phyloP scores from a whole-genome alignment of 2,113 vertebrate genomes.

The Promerops cafer region DNA sequence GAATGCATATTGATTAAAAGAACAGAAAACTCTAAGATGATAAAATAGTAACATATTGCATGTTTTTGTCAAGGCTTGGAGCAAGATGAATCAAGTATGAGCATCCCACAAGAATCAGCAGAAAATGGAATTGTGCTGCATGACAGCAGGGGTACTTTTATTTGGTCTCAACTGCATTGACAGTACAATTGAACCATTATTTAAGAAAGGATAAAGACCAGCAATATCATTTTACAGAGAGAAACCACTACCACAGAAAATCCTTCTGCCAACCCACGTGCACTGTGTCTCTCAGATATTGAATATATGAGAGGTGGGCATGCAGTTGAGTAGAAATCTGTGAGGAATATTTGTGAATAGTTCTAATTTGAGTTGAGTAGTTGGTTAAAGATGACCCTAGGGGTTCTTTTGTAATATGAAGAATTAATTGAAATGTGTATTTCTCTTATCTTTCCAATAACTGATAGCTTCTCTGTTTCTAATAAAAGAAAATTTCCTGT shows the following conservation, averaged over 20 bases:
- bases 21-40: not conserved
- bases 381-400: not conserved
- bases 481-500: conserved; percentile 27
- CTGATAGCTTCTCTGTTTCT: not conserved
- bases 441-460: conserved; percentile 41
- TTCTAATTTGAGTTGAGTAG: not conserved
- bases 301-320: not conserved
- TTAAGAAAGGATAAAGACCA: not conserved
- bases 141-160: not conserved
- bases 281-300: not conserved
- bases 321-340: not conserved
- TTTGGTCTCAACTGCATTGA: not conserved
- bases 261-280: not conserved
- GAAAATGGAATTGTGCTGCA: not conserved
- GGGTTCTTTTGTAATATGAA: conserved; percentile 8
- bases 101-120: not conserved
- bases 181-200: not conserved
- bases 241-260: not conserved
- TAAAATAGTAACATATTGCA: not conserved
- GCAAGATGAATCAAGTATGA: not conserved
- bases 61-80: not conserved
- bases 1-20: not conserved
- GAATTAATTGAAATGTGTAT: conserved; percentile 52
- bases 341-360: not conserved
- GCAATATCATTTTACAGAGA: not conserved